Evolutionary conservation across 2,888 invertebrate genomes (phyloP).

Genomic region (Apoda limacodes): DNA sequence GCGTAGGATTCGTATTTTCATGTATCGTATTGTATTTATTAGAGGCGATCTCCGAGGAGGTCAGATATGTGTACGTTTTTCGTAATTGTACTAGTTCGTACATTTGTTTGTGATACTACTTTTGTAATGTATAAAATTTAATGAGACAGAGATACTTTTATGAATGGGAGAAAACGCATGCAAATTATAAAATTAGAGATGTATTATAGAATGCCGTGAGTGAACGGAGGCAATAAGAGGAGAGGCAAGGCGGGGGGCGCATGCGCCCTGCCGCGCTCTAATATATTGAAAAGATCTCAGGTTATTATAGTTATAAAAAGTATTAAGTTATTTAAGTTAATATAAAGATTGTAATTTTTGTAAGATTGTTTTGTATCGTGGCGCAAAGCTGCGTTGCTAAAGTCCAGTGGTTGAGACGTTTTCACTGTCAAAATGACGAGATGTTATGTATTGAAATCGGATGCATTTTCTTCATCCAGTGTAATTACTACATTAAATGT

Average conservation of each 20-base stretch:
- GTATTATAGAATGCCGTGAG: slow-evolving; percentile 35
- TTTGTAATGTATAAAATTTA: slow-evolving; percentile 67
- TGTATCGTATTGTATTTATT: slow-evolving; percentile 63
- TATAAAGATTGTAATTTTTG: slow-evolving; percentile 63
- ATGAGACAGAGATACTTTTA: slow-evolving; percentile 60
- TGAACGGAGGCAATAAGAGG: slow-evolving; percentile 39
- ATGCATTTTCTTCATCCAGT: slow-evolving; percentile 64
- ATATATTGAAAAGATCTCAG: slow-evolving; percentile 64
- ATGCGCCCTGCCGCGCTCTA: slow-evolving; percentile 24
- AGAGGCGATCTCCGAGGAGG: slow-evolving; percentile 49
- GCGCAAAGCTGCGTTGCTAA: slow-evolving; percentile 35
- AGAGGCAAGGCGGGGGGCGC: slow-evolving; percentile 22
- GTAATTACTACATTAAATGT: slow-evolving; percentile 59
- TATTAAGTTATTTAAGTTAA: slow-evolving; percentile 71
- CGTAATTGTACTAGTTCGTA: slow-evolving; percentile 68
- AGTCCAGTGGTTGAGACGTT: slow-evolving; percentile 46
- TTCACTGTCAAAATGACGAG: slow-evolving; percentile 45
- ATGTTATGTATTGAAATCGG: slow-evolving; percentile 38
- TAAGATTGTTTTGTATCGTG: slow-evolving; percentile 60
- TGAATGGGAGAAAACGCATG: slow-evolving; percentile 54
- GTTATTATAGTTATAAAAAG: slow-evolving; percentile 65
- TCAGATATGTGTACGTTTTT: slow-evolving; percentile 57
- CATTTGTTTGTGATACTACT: slow-evolving; percentile 72
- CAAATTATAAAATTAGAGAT: slow-evolving; percentile 45
- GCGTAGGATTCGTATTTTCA: slow-evolving; percentile 56